Evolutionary conservation across 1,140 invertebrate genomes (phyloP).

Genomic region (Bilobella aurantiaca): DNA sequence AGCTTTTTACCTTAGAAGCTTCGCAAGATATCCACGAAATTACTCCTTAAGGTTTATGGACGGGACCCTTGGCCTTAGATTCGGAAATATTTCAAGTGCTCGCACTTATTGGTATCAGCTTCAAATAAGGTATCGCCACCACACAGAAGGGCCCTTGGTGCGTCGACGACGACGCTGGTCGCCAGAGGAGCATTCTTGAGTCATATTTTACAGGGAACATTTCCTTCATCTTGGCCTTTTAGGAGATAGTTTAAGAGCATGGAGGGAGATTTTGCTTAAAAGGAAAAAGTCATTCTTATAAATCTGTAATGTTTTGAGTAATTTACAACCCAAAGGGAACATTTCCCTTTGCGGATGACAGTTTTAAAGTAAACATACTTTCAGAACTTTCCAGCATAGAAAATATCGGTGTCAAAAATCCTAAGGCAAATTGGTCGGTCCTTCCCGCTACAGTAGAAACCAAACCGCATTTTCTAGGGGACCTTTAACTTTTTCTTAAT

Average conservation of each 20-base stretch:
- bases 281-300: slow-evolving; percentile 3
- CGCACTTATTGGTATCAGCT: background rate
- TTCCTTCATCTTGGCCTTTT: too few species aligned
- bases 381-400: too few species aligned
- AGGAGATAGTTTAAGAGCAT: background rate
- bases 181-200: too few species aligned
- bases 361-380: too few species aligned
- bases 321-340: background rate
- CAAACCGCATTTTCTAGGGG: background rate
- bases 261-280: background rate
- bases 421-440: too few species aligned
- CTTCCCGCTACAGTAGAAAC: too few species aligned
- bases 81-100: too few species aligned
- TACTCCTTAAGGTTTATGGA: background rate
- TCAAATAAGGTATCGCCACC: background rate
- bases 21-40: background rate
- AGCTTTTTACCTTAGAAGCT: background rate
- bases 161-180: background rate
- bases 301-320: background rate
- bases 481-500: background rate
- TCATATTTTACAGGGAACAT: too few species aligned
- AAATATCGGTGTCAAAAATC: too few species aligned
- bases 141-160: background rate
- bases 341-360: background rate
- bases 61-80: background rate